Evolutionary conservation across 2,113 vertebrate genomes (phyloP), one percentile per base, ranked within the genome.

Genomic region (Pungitius pungitius): DNA sequence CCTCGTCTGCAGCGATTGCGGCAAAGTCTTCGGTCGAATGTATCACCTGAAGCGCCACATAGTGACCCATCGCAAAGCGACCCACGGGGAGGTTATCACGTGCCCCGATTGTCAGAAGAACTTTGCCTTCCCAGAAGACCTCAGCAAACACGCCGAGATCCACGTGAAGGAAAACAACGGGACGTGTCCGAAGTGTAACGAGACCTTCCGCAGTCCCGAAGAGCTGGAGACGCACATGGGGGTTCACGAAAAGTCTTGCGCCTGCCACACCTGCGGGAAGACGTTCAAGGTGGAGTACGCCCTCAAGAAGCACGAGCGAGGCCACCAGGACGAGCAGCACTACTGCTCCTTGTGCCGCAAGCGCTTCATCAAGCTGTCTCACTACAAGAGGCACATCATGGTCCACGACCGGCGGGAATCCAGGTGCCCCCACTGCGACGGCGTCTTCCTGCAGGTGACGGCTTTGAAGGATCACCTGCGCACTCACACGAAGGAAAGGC

Each of bases 391-490:
- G 61, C 91, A 92, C 80, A 3, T 76, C 0, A 52, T 49, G 85
- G 88, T 87, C 51, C 91, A 92, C 22, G 49, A 67, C 35, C 66
- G 84, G 4, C 83, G 89, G 4, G 89, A 92, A 27, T 74, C 67
- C 14, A 82, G 37, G n/a, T 92, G 91, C 67, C 91, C 91, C 2
- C 88, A 92, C 72, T 92, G 91, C 1, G 69, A 90, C 57, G n/a
- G 51, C 0, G 76, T 90, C 59, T 92, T 92, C 22, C 80, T 90
- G 4, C 59, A 87, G 81, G 2, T 85, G 9, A 87, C 79, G 0
- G 82, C 89, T 15, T 69, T 92, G 9, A 90, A 91, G 61, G 85
- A 87, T 57, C 91, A 92, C 74, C 84, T 91, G 55, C 83, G 90
- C 26, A 90, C 89, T 37, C 91, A 92, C 14, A 85, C 52, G 0